Percentiles rank a stretch among this genome's conserved stretches.
These are phyloP conservation scores for Orchesella flavescens DNA, from an alignment of 2,888 invertebrate species.

Conservation along the genomic window DNA sequence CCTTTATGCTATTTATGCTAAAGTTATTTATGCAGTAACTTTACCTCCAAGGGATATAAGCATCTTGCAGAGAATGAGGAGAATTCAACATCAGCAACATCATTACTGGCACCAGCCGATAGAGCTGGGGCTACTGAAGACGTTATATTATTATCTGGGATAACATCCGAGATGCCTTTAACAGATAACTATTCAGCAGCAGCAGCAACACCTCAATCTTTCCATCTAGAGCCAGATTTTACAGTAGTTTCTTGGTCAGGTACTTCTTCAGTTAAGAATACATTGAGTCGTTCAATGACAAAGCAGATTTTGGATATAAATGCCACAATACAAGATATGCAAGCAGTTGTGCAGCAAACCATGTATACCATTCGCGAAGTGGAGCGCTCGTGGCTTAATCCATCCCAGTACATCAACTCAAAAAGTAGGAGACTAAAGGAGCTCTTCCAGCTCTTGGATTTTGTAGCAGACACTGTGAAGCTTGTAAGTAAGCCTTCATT, in stretches of 20 bases:
- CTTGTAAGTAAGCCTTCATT: slow-evolving; percentile 38
- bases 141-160: too few species aligned
- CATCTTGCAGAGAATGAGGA: too few species aligned
- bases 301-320: background rate
- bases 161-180: too few species aligned
- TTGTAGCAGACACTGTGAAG: slow-evolving; percentile 51
- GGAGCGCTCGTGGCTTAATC: slow-evolving; percentile 48
- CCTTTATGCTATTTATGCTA: too few species aligned
- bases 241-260: background rate
- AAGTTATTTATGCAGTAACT: too few species aligned
- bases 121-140: too few species aligned
- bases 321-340: slow-evolving; percentile 1
- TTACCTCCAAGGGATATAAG: too few species aligned
- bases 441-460: slow-evolving; percentile 48
- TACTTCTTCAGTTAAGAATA: background rate
- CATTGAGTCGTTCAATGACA: slow-evolving; percentile 9
- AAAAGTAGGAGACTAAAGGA: slow-evolving; percentile 28
- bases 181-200: too few species aligned
- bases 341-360: background rate
- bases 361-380: slow-evolving; percentile 20
- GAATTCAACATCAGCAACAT: too few species aligned
- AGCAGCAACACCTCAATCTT: too few species aligned
- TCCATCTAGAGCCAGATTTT: too few species aligned
- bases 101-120: too few species aligned
- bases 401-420: background rate